A percentile compares a stretch with the other conserved stretches of the same genome.
Conservation (phyloP, 2,797 vertebrate species). For the Gymnocypris eckloni region DNA sequence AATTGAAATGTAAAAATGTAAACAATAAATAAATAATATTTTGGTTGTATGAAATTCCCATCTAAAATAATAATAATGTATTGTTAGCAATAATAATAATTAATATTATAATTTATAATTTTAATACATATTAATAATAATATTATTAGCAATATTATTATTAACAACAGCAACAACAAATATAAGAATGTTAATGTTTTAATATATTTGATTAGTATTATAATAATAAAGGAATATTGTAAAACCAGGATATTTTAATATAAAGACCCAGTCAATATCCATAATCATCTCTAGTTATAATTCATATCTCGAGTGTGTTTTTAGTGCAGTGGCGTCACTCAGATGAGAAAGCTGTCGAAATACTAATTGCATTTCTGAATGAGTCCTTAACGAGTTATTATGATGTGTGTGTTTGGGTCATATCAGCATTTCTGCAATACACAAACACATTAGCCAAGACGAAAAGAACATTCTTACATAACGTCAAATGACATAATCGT, state of each 20-base stretch:
- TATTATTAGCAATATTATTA: not conserved
- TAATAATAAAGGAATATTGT: not conserved
- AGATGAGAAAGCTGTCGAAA: not conserved
- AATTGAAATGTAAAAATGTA: not conserved
- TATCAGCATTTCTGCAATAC: not conserved
- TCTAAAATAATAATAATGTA: not conserved
- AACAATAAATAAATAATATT: not conserved
- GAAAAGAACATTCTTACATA: constrained; percentile 36
- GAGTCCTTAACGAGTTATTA: not conserved
- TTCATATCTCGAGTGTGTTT: not conserved
- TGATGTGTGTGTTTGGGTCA: not conserved
- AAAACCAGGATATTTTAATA: not conserved
- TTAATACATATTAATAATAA: not conserved
- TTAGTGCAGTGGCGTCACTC: not conserved
- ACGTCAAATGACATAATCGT: not conserved
- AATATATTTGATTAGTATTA: not conserved
- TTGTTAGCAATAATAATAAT: not conserved
- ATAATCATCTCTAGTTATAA: not conserved
- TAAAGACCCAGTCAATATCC: not conserved
- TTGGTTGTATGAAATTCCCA: not conserved
- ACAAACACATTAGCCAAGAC: constrained; percentile 6
- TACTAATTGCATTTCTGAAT: not conserved
- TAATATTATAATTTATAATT: not conserved
- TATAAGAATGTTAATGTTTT: not conserved
- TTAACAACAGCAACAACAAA: not conserved